Evolutionary conservation across 2,888 invertebrate genomes (phyloP).

Genomic region (Bimastos eiseni): DNA sequence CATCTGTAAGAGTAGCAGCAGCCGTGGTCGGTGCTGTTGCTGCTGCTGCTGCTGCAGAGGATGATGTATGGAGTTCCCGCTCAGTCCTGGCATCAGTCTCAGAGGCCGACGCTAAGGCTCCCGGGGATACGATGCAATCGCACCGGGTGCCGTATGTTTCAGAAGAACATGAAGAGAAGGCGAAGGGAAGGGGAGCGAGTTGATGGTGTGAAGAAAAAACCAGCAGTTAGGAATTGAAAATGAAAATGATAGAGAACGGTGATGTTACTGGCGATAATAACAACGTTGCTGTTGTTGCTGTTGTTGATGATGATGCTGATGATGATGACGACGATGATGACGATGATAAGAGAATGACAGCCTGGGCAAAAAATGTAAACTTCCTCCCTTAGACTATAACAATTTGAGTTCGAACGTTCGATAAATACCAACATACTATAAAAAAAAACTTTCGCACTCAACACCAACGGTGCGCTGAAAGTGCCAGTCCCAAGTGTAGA

Average conservation of each 20-base stretch:
- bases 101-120: neutral
- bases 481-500: too few species aligned
- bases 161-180: neutral
- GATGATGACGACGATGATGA: neutral
- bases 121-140: neutral
- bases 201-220: too few species aligned
- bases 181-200: too few species aligned
- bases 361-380: too few species aligned
- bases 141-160: neutral
- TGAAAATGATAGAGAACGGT: neutral
- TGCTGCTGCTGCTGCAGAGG: neutral
- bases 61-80: neutral
- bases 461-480: too few species aligned
- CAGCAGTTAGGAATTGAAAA: too few species aligned
- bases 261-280: neutral
- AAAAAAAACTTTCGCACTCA: too few species aligned
- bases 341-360: neutral
- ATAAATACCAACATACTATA: too few species aligned
- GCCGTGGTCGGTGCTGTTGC: neutral
- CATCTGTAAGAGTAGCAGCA: neutral
- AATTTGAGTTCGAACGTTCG: too few species aligned
- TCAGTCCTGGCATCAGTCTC: neutral
- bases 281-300: neutral
- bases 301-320: neutral
- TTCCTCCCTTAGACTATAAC: too few species aligned